Percentiles rank a stretch among this genome's conserved stretches.
Evolutionary conservation across 2,113 vertebrate species (phyloP).

Genomic region (Actenoides hombroni): DNA sequence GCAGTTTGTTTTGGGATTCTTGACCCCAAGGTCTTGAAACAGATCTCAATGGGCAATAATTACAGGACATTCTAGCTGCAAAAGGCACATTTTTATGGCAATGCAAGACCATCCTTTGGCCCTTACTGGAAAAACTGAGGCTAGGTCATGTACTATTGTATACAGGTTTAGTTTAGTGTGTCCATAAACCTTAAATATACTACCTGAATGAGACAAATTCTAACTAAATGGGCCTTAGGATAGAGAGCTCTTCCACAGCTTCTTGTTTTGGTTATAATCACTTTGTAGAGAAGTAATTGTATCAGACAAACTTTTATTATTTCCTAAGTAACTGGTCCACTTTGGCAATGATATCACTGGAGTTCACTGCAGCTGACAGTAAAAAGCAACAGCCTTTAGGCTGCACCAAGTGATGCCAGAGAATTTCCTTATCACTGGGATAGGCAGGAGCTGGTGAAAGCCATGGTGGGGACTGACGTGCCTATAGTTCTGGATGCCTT

Average conservation of each 20-base stretch:
- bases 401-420: neutral
- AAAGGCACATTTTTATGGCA: neutral
- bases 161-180: neutral
- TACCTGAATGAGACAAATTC: neutral
- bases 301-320: neutral
- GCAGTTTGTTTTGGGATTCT: neutral
- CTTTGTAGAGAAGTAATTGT: neutral
- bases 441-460: neutral
- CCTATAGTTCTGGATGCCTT: accelerated
- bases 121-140: neutral
- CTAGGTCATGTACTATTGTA: too few relatives aligned
- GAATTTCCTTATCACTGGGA: neutral
- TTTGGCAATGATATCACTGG: neutral
- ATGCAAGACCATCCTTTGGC: too few relatives aligned
- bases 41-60: neutral
- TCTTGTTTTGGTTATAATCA: neutral
- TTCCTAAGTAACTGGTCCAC: neutral
- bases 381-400: neutral
- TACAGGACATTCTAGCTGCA: neutral
- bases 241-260: neutral
- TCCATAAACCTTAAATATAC: neutral
- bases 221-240: neutral
- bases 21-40: neutral
- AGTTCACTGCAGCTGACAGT: neutral
- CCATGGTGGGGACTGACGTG: accelerated